phyloP scores from a whole-genome alignment of 1,140 invertebrate species.

The Amyelois transitella region DNA sequence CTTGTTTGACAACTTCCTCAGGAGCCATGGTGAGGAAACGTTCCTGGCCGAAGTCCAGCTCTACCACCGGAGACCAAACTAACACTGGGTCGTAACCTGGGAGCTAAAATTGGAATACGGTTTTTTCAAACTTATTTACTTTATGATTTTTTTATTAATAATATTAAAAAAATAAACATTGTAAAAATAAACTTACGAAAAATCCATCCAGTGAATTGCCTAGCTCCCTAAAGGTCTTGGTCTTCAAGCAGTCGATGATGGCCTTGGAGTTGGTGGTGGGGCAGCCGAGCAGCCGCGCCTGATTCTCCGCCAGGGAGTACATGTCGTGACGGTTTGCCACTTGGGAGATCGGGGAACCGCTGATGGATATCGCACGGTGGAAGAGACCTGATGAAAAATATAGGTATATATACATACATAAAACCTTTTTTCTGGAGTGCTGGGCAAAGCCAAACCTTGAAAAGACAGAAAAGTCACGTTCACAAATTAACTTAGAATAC shows the following conservation, averaged over 20 bases:
- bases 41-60: slow-evolving; percentile 79
- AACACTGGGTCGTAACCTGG: slow-evolving; percentile 74
- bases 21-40: slow-evolving; percentile 79
- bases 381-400: slow-evolving; percentile 75
- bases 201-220: slow-evolving; percentile 71
- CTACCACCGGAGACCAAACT: slow-evolving; percentile 80
- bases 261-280: slow-evolving; percentile 74
- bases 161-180: too few relatives aligned
- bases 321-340: slow-evolving; percentile 72
- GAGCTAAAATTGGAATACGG: slow-evolving; percentile 32
- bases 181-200: slow-evolving; percentile 62
- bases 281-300: slow-evolving; percentile 81
- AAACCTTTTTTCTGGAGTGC: too few relatives aligned
- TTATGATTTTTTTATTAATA: too few relatives aligned
- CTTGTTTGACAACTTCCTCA: slow-evolving; percentile 74
- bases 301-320: slow-evolving; percentile 78
- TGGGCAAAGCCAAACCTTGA: too few relatives aligned
- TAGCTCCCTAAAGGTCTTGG: slow-evolving; percentile 70
- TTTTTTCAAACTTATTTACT: background rate
- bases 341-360: slow-evolving; percentile 75
- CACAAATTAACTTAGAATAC: too few relatives aligned
- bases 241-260: slow-evolving; percentile 79
- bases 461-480: too few relatives aligned
- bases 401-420: background rate
- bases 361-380: slow-evolving; percentile 81